phyloP scores from a whole-genome alignment of 92 coral and sea anemone species.

The Micromussa lordhowensis region DNA sequence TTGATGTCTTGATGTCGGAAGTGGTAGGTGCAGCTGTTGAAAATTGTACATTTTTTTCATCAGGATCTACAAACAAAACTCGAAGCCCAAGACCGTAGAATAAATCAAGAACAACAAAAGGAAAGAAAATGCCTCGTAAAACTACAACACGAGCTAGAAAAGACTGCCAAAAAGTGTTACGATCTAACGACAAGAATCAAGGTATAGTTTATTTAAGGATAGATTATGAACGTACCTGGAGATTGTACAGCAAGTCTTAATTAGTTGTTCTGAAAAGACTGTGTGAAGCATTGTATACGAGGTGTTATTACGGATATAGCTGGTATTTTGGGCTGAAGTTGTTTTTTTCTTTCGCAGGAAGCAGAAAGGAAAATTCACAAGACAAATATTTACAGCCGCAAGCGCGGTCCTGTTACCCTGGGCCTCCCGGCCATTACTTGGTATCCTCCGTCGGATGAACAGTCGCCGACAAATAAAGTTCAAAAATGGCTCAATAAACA shows the following conservation, averaged over 20 bases:
- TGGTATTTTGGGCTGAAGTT: neutral
- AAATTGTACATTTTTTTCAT: neutral
- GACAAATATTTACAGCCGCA: slow-evolving; percentile 69
- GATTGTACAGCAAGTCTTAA: too few species aligned
- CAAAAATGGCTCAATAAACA: slow-evolving; percentile 76
- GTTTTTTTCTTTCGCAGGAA: slow-evolving; percentile 16
- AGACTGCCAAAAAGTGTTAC: slow-evolving; percentile 67
- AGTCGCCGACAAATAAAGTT: slow-evolving; percentile 73
- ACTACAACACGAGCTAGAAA: slow-evolving; percentile 66
- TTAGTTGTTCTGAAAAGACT: neutral
- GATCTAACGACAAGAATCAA: slow-evolving; percentile 71
- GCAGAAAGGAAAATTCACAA: slow-evolving; percentile 65
- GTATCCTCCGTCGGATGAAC: slow-evolving; percentile 77
- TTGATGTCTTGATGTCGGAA: too few species aligned
- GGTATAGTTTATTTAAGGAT: slow-evolving; percentile 30
- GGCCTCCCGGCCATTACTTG: slow-evolving; percentile 76
- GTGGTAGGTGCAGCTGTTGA: neutral
- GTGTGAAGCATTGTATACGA: neutral
- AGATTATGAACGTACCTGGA: neutral
- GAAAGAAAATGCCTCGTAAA: slow-evolving; percentile 58
- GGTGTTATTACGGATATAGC: neutral
- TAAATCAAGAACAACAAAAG: slow-evolving; percentile 49
- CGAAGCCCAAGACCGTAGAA: slow-evolving; percentile 54
- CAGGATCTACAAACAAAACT: slow-evolving; percentile 66
- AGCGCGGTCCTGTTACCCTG: slow-evolving; percentile 55